Evolutionary conservation across 2,888 invertebrate genomes (phyloP).

Genomic region (Mythimna vitellina): DNA sequence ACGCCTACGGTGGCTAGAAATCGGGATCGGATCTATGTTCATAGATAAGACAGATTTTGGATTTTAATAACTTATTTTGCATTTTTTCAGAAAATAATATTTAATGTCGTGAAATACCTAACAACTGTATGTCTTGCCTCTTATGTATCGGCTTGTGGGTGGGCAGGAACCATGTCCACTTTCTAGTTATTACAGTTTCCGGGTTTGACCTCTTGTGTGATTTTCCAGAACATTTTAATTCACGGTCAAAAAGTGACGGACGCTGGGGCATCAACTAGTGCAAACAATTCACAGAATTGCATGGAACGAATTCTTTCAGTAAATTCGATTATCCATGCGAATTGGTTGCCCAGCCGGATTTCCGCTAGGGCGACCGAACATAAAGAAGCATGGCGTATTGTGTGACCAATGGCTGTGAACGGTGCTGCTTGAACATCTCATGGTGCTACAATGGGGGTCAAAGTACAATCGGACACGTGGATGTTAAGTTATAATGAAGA

Average conservation of each 20-base stretch:
- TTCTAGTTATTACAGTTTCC: neutral
- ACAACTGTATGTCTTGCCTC: too few species aligned
- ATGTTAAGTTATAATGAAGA: conserved; percentile 27
- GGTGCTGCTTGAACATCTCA: conserved; percentile 45
- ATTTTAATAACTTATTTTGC: too few species aligned
- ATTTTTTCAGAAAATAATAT: too few species aligned
- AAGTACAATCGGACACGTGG: conserved; percentile 44
- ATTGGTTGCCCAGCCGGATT: conserved; percentile 50
- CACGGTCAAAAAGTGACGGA: neutral
- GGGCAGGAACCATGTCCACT: neutral
- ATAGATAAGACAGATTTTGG: too few species aligned
- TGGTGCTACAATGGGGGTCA: conserved; percentile 49
- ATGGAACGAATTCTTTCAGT: conserved; percentile 48
- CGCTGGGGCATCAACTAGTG: neutral
- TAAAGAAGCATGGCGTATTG: conserved; percentile 45
- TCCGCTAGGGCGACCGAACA: conserved; percentile 44
- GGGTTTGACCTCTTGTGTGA: neutral
- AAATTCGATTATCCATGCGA: conserved; percentile 50
- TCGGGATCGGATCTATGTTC: too few species aligned
- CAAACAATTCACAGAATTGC: conserved; percentile 33
- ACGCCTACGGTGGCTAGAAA: too few species aligned
- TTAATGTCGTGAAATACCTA: too few species aligned
- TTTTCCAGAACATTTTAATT: neutral
- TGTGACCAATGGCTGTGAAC: conserved; percentile 58
- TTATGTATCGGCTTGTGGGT: too few species aligned